Percentiles rank a stretch among this genome's conserved stretches.
These are phyloP conservation scores for Montipora capitata DNA, from an alignment of 92 coral and sea anemone genomes.

Conservation along the genomic window DNA sequence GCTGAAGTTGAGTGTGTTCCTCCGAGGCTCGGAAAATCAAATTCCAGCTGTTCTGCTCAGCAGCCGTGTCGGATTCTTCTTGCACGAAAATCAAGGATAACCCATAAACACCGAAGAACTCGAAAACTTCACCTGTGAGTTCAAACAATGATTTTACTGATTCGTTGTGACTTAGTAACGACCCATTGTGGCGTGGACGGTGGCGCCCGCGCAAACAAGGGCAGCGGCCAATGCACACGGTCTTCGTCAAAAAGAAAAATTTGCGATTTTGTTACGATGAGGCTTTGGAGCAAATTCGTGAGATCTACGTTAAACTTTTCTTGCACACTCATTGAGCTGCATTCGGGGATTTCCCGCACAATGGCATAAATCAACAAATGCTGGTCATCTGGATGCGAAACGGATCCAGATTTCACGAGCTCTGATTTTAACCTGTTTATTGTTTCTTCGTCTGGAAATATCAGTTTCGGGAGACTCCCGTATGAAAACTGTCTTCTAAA, in stretches of 20 bases:
- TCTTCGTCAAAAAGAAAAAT: conserved; percentile 97
- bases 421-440: conserved; percentile 76
- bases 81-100: conserved; percentile 87
- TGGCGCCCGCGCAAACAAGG: conserved; percentile 90
- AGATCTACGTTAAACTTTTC: conserved; percentile 82
- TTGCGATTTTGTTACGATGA: conserved; percentile 88
- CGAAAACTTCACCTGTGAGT: conserved; percentile 66
- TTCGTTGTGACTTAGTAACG: conserved; percentile 88
- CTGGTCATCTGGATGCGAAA: conserved; percentile 67
- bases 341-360: conserved; percentile 91
- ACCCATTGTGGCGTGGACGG: conserved; percentile 99
- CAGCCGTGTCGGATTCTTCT: conserved; percentile 45
- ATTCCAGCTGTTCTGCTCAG: conserved; percentile 84
- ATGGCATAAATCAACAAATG: conserved; percentile 89
- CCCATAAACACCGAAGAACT: conserved; percentile 88
- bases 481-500: conserved; percentile 73
- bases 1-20: conserved; percentile 94
- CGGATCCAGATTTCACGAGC: conserved; percentile 58
- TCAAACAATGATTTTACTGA: conserved; percentile 87
- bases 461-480: conserved; percentile 68
- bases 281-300: conserved; percentile 89
- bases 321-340: conserved; percentile 41
- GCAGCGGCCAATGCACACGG: conserved; percentile 99
- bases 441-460: conserved; percentile 84
- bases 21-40: conserved; percentile 88